Percentiles rank a stretch among this genome's conserved stretches.
Evolutionary conservation across 1,140 invertebrate species (phyloP).

Genomic region (Stenopsyche tienmushanensis): DNA sequence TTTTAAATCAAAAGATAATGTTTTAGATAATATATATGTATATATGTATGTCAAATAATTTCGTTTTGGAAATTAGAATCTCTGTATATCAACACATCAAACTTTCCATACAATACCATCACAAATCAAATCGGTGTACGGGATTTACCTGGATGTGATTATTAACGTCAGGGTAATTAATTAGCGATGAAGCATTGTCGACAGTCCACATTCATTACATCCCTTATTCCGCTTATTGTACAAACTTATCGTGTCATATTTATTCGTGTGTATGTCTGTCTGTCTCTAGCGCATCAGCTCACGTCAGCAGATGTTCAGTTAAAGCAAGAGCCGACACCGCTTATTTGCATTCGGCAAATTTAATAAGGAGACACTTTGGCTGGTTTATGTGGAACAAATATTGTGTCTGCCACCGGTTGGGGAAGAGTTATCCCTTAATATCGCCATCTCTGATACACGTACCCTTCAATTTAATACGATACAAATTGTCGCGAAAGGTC

Average conservation of each 20-base stretch:
- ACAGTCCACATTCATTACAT: too few species aligned
- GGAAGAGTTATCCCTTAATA: too few species aligned
- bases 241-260: not conserved
- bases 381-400: slow-evolving; percentile 38
- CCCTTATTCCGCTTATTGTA: too few species aligned
- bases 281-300: not conserved
- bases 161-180: too few species aligned
- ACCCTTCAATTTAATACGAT: slow-evolving; percentile 17
- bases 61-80: too few species aligned
- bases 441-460: not conserved
- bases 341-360: slow-evolving; percentile 39
- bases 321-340: not conserved
- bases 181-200: not conserved
- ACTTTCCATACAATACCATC: too few species aligned
- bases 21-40: too few species aligned
- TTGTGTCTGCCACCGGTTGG: slow-evolving; percentile 19
- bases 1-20: too few species aligned
- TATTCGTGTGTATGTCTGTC: slow-evolving; percentile 8
- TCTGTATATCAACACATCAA: too few species aligned
- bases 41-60: too few species aligned
- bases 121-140: too few species aligned
- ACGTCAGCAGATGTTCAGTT: slow-evolving; percentile 3
- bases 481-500: slow-evolving; percentile 21
- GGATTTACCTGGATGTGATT: too few species aligned
- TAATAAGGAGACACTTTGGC: slow-evolving; percentile 37